phyloP scores from a whole-genome alignment of 2,888 invertebrate species.

The Macrostomum cliftonense region DNA sequence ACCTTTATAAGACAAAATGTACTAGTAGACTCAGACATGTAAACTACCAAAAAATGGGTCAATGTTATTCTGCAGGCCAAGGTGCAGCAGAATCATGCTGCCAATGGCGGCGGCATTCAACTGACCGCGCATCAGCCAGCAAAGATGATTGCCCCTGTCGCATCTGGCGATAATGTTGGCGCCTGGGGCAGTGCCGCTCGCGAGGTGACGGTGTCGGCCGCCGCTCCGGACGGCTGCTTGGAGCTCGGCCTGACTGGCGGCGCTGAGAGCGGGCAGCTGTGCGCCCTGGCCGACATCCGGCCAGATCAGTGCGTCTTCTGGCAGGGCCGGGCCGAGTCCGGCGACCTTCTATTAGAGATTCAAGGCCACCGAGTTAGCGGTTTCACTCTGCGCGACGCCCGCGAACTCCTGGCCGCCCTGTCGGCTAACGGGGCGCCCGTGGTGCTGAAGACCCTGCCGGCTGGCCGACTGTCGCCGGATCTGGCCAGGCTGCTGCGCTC shows the following conservation, averaged over 20 bases:
- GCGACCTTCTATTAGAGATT: conserved; percentile 41
- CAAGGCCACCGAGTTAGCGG: conserved; percentile 45
- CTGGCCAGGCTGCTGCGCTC: too few relatives aligned
- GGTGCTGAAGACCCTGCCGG: conserved; percentile 39
- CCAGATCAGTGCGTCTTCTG: conserved; percentile 27
- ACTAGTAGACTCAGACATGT: too few relatives aligned
- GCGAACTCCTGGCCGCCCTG: conserved; percentile 42
- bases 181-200: too few relatives aligned
- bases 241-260: conserved; percentile 40
- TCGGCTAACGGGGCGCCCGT: conserved; percentile 42
- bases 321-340: conserved; percentile 22
- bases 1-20: too few relatives aligned
- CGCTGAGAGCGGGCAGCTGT: conserved; percentile 38
- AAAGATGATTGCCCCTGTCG: too few relatives aligned
- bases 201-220: conserved; percentile 13
- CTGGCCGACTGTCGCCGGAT: conserved; percentile 12
- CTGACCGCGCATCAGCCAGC: too few relatives aligned
- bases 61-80: too few relatives aligned
- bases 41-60: too few relatives aligned
- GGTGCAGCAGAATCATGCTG: too few relatives aligned
- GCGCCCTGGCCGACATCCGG: conserved; percentile 24
- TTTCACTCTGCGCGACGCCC: conserved; percentile 43
- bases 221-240: conserved; percentile 35
- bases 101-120: too few relatives aligned
- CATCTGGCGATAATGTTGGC: too few relatives aligned